Percentiles rank a stretch among this genome's conserved stretches.
phyloP scores from a whole-genome alignment of 2,888 invertebrate species.

The Drosophila nigritarsus region DNA sequence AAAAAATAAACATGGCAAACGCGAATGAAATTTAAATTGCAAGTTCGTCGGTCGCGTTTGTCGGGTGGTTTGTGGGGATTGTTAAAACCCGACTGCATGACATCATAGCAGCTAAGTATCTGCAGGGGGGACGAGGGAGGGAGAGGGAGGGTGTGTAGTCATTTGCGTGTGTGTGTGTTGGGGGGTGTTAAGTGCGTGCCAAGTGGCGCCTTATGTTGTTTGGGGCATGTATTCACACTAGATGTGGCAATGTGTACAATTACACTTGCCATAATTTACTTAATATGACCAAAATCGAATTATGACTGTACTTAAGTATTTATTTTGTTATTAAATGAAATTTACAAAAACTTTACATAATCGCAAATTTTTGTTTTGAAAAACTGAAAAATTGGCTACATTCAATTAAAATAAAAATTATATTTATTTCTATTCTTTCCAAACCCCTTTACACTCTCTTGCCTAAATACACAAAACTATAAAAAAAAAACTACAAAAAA shows the following conservation, averaged over 20 bases:
- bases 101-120: constrained; percentile 38
- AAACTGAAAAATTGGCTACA: constrained; percentile 50
- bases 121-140: background rate
- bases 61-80: constrained; percentile 24
- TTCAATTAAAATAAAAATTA: constrained; percentile 52
- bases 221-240: background rate
- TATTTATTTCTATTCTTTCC: constrained; percentile 65
- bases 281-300: background rate
- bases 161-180: constrained; percentile 10
- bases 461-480: constrained; percentile 29
- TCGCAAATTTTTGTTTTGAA: constrained; percentile 23
- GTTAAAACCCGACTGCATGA: constrained; percentile 29
- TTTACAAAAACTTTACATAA: background rate
- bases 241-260: background rate
- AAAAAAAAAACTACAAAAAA: constrained; percentile 25
- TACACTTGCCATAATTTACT: background rate
- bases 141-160: background rate
- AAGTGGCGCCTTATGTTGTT: constrained; percentile 24
- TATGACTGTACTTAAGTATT: background rate
- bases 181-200: constrained; percentile 52
- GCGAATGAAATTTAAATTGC: constrained; percentile 64
- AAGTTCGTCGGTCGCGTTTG: constrained; percentile 32
- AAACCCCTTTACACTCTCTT: constrained; percentile 15
- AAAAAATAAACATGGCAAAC: constrained; percentile 16
- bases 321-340: constrained; percentile 20